These are phyloP conservation scores for Lasioglossum lativentre DNA, from an alignment of 2,888 invertebrate species.

Conservation along the genomic window DNA sequence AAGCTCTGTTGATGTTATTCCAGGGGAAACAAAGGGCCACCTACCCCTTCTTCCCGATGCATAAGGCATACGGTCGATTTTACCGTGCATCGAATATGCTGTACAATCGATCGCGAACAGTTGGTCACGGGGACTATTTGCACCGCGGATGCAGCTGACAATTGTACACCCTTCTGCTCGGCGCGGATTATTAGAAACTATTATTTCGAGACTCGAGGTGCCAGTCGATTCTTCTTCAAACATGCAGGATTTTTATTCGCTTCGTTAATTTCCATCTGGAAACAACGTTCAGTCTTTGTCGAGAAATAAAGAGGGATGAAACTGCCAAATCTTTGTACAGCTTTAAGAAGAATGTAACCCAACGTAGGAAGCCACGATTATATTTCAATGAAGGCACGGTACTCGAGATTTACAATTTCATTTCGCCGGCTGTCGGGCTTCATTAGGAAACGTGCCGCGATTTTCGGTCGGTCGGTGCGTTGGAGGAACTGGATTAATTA, in stretches of 20 bases:
- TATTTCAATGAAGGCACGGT: background rate
- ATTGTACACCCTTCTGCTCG: background rate
- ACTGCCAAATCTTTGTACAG: background rate
- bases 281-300: background rate
- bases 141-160: background rate
- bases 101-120: background rate
- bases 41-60: background rate
- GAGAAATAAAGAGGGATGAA: background rate
- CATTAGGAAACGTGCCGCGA: slow-evolving; percentile 33
- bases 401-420: slow-evolving; percentile 6
- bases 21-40: background rate
- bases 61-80: background rate
- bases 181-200: background rate
- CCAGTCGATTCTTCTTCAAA: background rate
- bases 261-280: background rate
- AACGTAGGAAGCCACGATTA: background rate
- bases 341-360: background rate
- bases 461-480: slow-evolving; percentile 10
- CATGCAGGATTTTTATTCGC: background rate
- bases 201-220: background rate
- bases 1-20: slow-evolving; percentile 1
- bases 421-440: slow-evolving; percentile 3
- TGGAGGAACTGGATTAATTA: slow-evolving; percentile 49
- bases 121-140: background rate
- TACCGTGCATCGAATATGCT: background rate